Base-by-base conservation (phyloP, 2,113 vertebrate genomes). In the Oceanodroma tethys region DNA sequence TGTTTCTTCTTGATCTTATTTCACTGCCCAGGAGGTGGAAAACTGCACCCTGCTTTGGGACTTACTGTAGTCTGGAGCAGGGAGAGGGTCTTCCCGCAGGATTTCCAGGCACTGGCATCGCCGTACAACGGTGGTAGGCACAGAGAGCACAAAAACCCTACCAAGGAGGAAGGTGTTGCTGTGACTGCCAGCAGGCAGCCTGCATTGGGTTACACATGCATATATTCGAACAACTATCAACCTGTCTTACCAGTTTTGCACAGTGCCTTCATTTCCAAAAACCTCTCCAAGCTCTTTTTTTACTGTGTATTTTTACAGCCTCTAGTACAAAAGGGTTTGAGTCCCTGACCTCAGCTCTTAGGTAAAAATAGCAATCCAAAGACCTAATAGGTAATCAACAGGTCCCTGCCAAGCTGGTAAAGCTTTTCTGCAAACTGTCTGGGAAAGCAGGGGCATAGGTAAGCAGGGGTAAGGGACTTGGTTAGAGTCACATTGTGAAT, bases 101-200 rank as follows among this genome's bases (percentile, higher is more conserved):
- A 47, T 36, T 73, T 75, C 53, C 7, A 5, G 47, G 29, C 7
- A 1, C 11, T 43, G 60, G 17, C 29, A 74, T 27, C 2, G 1
- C 0, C 0, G 13, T 67, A 21, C 23, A 40, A 20, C 2, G 5
- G 9, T 4, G 4, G 50, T 5, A 38, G 29, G 34, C 47, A 53
- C 0, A 60, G 16, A 90, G 32, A 80, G 1, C 50, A 71, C 23
- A 75, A n/a, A 93, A 62, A 27, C 7, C 7, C 50, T 48, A 53
- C 36, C 36, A 52, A 86, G 55, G 10, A 22, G 22, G 47, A 58
- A 78, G 22, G 22, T 43, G 32, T 10, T 86, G 26, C 22, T 86
- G 50, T 43, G 29, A 40, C 42, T 74, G 45, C 21, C 48, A 89
- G 14, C 32, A 66, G 42, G 16, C 53, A 89, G 53, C 43, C 45